Evolutionary conservation across 2,888 invertebrate genomes (phyloP).

Genomic region (Helicoverpa assulta): DNA sequence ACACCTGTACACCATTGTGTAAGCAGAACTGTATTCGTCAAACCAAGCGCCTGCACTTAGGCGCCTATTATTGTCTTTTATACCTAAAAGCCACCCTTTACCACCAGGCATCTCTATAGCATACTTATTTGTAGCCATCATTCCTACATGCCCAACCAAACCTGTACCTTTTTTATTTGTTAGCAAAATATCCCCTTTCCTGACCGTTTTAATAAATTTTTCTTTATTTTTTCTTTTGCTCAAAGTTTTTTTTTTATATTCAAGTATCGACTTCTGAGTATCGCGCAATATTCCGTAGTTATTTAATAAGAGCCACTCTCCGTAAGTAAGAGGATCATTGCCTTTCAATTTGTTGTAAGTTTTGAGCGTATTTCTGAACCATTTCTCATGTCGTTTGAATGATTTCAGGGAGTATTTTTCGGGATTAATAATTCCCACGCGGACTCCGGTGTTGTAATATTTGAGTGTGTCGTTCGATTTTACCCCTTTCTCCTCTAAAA

Average conservation of each 20-base stretch:
- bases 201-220: slow-evolving; percentile 70
- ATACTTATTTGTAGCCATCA: slow-evolving; percentile 74
- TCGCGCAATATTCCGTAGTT: slow-evolving; percentile 76
- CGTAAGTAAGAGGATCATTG: slow-evolving; percentile 71
- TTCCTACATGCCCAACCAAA: slow-evolving; percentile 74
- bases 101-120: slow-evolving; percentile 78
- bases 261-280: slow-evolving; percentile 74
- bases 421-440: slow-evolving; percentile 78
- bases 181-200: slow-evolving; percentile 75
- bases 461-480: slow-evolving; percentile 64
- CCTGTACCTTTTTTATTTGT: slow-evolving; percentile 67
- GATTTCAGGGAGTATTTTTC: slow-evolving; percentile 75
- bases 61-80: slow-evolving; percentile 74
- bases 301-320: slow-evolving; percentile 78
- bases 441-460: slow-evolving; percentile 71
- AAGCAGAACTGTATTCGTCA: slow-evolving; percentile 70
- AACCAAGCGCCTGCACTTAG: slow-evolving; percentile 73
- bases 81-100: slow-evolving; percentile 65
- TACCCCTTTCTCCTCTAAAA: slow-evolving; percentile 64
- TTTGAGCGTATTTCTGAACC: slow-evolving; percentile 71
- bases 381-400: slow-evolving; percentile 74
- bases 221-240: slow-evolving; percentile 68
- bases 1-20: slow-evolving; percentile 74
- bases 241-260: slow-evolving; percentile 71
- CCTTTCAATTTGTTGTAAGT: slow-evolving; percentile 68